Percentiles rank a stretch among this genome's conserved stretches.
These are phyloP conservation scores for Nephrotoma flavescens DNA, from an alignment of 2,888 invertebrate genomes.

Conservation along the genomic window DNA sequence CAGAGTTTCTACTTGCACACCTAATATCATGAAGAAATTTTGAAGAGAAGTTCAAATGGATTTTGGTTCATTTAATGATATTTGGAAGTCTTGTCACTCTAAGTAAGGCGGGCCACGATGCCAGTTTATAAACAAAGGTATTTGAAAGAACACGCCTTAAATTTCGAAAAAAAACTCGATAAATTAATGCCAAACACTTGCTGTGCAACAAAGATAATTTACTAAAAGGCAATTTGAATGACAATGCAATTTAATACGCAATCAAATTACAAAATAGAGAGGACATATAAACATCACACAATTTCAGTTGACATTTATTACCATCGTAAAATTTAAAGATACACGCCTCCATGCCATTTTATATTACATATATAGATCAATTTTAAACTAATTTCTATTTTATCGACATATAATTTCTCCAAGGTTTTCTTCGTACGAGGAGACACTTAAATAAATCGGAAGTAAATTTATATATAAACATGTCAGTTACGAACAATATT, in stretches of 20 bases:
- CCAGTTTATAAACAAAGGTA: no score
- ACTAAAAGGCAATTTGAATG: no score
- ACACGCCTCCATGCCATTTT: not conserved
- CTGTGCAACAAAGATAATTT: no score
- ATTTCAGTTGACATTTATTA: not conserved
- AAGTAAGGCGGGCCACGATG: no score
- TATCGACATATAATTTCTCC: not conserved
- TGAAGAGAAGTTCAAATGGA: no score
- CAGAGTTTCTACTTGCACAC: no score
- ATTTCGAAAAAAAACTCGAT: no score
- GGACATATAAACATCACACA: not conserved
- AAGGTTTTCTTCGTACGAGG: not conserved
- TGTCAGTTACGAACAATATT: not conserved
- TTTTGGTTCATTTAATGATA: no score
- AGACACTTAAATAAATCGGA: not conserved
- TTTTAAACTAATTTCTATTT: not conserved
- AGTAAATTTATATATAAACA: not conserved
- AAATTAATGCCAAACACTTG: no score
- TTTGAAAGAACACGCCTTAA: no score
- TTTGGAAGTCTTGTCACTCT: no score
- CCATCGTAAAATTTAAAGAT: not conserved
- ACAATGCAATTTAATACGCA: not conserved
- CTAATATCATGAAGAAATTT: no score
- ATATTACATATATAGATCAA: not conserved
- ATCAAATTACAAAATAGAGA: not conserved